phyloP scores from a whole-genome alignment of 2,888 invertebrate genomes.

The Lycophotia porphyrea region DNA sequence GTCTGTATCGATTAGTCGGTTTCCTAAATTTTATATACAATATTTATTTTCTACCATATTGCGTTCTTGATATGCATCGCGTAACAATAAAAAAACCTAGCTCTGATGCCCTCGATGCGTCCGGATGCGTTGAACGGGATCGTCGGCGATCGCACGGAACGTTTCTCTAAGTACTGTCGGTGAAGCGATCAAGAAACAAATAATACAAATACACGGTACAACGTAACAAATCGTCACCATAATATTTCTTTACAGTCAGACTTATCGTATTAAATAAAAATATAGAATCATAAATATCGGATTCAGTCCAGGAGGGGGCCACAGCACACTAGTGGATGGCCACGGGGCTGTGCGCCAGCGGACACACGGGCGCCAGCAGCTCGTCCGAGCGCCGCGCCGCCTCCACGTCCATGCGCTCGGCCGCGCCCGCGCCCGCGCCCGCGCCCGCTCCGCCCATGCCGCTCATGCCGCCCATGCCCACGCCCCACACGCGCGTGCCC shows the following conservation, averaged over 20 bases:
- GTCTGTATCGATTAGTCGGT: slow-evolving; percentile 88
- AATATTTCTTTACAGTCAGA: slow-evolving; percentile 88
- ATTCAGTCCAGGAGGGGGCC: slow-evolving; percentile 77
- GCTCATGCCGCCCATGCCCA: slow-evolving; percentile 40
- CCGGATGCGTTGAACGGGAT: slow-evolving; percentile 77
- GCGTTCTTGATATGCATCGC: slow-evolving; percentile 91
- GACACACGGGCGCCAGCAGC: slow-evolving; percentile 95
- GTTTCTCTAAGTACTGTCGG: slow-evolving; percentile 85
- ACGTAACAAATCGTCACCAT: slow-evolving; percentile 85
- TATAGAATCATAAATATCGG: slow-evolving; percentile 89
- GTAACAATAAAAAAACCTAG: slow-evolving; percentile 90
- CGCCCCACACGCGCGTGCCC: slow-evolving; percentile 68
- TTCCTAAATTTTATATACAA: slow-evolving; percentile 88
- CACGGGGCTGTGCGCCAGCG: slow-evolving; percentile 97
- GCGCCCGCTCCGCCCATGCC: slow-evolving; percentile 45
- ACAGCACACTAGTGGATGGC: slow-evolving; percentile 93
- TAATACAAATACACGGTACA: slow-evolving; percentile 85
- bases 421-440: slow-evolving; percentile 54
- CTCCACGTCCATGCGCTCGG: slow-evolving; percentile 93
- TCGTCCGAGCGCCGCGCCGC: slow-evolving; percentile 85
- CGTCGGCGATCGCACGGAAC: slow-evolving; percentile 75
- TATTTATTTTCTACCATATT: slow-evolving; percentile 91
- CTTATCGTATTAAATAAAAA: slow-evolving; percentile 90
- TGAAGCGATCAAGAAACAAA: slow-evolving; percentile 87
- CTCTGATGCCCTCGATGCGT: slow-evolving; percentile 86